Evolutionary conservation across 2,113 vertebrate genomes (phyloP).

Genomic region (Phylloscopus trochilus): DNA sequence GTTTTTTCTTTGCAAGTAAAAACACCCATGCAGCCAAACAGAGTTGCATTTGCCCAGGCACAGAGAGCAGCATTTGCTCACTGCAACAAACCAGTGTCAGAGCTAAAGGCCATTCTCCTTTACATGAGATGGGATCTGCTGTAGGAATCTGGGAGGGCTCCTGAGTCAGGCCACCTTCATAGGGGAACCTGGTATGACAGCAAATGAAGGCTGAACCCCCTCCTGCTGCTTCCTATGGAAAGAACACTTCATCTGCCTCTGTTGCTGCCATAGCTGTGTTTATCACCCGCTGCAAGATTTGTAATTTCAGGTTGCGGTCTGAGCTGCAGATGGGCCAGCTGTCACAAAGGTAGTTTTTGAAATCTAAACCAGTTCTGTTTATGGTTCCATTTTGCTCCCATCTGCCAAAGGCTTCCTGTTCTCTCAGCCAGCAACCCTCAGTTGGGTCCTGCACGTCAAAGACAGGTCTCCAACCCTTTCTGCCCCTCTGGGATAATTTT

Average conservation of each 20-base stretch:
- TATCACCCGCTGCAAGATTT: fast-evolving
- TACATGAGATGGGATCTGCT: fast-evolving
- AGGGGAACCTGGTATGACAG: neutral
- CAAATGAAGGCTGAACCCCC: neutral
- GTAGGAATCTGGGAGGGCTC: neutral
- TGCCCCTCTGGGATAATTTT: neutral
- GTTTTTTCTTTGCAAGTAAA: neutral
- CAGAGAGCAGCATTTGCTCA: neutral
- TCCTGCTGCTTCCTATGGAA: neutral
- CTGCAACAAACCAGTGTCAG: neutral
- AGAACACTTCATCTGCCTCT: neutral
- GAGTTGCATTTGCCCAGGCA: neutral
- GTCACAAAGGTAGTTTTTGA: neutral
- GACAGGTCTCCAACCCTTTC: neutral
- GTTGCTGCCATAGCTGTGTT: neutral
- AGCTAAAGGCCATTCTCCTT: neutral
- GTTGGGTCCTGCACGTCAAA: fast-evolving
- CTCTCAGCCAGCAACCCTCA: neutral
- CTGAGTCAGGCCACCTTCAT: fast-evolving
- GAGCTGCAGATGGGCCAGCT: neutral
- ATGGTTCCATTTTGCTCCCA: neutral
- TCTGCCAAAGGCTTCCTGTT: neutral
- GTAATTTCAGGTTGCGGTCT: neutral
- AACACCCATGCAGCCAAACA: neutral
- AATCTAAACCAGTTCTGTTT: neutral